phyloP scores from a whole-genome alignment of 53 echinoderm and acorn worm genomes.

The Mesocentrotus franciscanus region DNA sequence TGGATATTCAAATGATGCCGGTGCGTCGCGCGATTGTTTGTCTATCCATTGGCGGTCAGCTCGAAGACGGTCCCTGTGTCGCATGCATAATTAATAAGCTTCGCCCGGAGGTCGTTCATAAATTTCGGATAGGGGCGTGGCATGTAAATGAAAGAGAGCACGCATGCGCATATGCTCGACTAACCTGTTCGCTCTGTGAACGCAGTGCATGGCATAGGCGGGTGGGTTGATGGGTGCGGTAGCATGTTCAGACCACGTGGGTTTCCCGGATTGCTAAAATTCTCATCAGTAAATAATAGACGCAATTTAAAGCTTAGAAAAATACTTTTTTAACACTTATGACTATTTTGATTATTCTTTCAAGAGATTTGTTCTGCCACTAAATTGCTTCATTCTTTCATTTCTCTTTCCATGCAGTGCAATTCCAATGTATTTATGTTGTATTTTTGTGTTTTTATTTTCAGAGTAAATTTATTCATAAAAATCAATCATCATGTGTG shows the following conservation, averaged over 20 bases:
- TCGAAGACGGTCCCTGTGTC: neutral
- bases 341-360: neutral
- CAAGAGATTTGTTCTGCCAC: neutral
- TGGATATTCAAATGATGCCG: too few species aligned
- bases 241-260: constrained; percentile 6
- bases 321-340: too few species aligned
- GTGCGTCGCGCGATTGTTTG: too few species aligned
- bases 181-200: constrained; percentile 30
- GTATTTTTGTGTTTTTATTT: neutral
- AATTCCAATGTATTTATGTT: neutral
- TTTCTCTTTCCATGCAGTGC: too few species aligned
- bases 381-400: too few species aligned
- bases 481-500: constrained; percentile 91
- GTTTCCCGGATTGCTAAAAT: neutral
- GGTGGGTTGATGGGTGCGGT: constrained; percentile 20
- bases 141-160: neutral
- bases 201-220: neutral
- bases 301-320: too few species aligned
- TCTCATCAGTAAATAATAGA: too few species aligned
- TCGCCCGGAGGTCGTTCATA: constrained; percentile 14
- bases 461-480: constrained; percentile 16
- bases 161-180: neutral
- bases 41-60: neutral
- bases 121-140: constrained; percentile 39
- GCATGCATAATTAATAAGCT: constrained; percentile 4